Percentiles rank a stretch among this genome's conserved stretches.
phyloP scores from a whole-genome alignment of 2,888 invertebrate genomes.

The Dryadula phaetusa region DNA sequence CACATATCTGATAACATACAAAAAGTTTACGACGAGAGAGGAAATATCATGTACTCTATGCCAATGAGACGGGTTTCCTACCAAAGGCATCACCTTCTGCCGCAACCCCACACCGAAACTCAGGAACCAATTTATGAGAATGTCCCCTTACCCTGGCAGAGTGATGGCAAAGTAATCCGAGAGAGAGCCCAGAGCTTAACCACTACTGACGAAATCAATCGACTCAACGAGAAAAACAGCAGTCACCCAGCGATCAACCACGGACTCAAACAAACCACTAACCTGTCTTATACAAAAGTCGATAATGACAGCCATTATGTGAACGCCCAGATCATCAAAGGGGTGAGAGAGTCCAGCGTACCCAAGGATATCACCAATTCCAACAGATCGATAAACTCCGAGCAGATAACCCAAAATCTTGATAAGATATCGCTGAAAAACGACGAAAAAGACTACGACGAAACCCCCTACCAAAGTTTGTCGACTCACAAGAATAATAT shows the following conservation, averaged over 20 bases:
- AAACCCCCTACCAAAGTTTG: slow-evolving; percentile 77
- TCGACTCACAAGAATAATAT: slow-evolving; percentile 71
- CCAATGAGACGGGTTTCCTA: slow-evolving; percentile 78
- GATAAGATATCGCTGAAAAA: slow-evolving; percentile 66
- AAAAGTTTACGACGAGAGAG: slow-evolving; percentile 86
- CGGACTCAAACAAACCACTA: slow-evolving; percentile 51
- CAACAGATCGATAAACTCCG: slow-evolving; percentile 57
- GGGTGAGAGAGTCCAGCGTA: slow-evolving; percentile 70
- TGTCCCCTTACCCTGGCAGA: slow-evolving; percentile 88
- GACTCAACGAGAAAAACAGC: slow-evolving; percentile 72
- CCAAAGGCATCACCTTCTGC: slow-evolving; percentile 78
- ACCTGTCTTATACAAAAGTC: slow-evolving; percentile 53
- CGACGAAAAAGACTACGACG: slow-evolving; percentile 69
- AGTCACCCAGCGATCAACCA: slow-evolving; percentile 68
- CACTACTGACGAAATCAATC: slow-evolving; percentile 86
- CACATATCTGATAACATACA: slow-evolving; percentile 85
- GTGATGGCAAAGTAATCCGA: slow-evolving; percentile 63
- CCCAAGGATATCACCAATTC: slow-evolving; percentile 66
- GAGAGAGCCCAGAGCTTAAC: slow-evolving; percentile 88
- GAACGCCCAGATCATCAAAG: slow-evolving; percentile 77
- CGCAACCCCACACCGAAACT: slow-evolving; percentile 65
- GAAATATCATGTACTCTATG: slow-evolving; percentile 86
- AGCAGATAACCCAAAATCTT: slow-evolving; percentile 60
- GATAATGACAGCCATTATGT: slow-evolving; percentile 72
- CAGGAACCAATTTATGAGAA: slow-evolving; percentile 93